These are phyloP conservation scores for Anticlea derivata DNA, from an alignment of 2,888 invertebrate genomes.

Conservation along the genomic window DNA sequence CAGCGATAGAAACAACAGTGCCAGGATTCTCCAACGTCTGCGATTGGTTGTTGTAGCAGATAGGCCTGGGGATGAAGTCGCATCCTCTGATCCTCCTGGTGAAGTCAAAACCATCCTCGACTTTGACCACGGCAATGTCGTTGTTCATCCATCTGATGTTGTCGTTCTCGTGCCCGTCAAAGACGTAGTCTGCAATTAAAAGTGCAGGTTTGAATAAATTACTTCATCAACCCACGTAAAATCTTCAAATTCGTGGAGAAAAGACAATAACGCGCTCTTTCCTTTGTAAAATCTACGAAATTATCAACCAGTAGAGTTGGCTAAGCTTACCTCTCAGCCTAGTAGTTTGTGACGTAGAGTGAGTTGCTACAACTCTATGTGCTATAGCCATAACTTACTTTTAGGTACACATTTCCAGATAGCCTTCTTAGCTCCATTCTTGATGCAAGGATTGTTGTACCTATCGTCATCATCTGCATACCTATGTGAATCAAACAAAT, in stretches of 20 bases:
- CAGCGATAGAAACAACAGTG: constrained; percentile 57
- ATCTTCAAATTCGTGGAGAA: background rate
- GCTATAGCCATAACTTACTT: constrained; percentile 51
- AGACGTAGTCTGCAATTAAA: constrained; percentile 65
- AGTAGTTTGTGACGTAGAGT: too few relatives aligned
- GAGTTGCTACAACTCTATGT: too few relatives aligned
- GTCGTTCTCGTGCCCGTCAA: constrained; percentile 73
- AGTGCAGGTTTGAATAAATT: too few relatives aligned
- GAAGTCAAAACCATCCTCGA: constrained; percentile 72
- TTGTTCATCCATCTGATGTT: constrained; percentile 77
- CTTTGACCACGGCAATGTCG: constrained; percentile 70
- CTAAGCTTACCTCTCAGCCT: too few relatives aligned
- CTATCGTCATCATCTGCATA: constrained; percentile 66
- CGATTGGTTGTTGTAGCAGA: constrained; percentile 70
- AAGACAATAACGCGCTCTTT: background rate
- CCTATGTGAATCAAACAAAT: constrained; percentile 41
- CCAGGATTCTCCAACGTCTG: constrained; percentile 67
- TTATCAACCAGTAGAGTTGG: too few relatives aligned
- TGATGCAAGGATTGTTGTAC: constrained; percentile 66
- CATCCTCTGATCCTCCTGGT: constrained; percentile 63
- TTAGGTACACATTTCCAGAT: constrained; percentile 76
- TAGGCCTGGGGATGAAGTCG: constrained; percentile 66
- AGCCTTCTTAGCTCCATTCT: constrained; percentile 73
- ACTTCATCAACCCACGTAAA: too few relatives aligned
- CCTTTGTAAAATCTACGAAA: too few relatives aligned